phyloP scores from a whole-genome alignment of 1,140 invertebrate genomes.

The Hydropsyche tenuis region DNA sequence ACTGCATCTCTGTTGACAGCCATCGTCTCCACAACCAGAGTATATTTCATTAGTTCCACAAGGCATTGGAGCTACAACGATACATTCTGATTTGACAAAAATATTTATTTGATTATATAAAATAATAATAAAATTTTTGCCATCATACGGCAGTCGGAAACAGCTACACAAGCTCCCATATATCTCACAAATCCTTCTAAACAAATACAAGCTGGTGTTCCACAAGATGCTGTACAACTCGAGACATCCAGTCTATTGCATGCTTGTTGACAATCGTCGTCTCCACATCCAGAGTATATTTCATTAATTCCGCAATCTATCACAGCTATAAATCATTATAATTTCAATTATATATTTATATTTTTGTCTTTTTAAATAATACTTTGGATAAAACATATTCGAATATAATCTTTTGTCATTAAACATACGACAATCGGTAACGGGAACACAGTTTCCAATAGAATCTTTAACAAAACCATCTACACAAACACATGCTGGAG shows the following conservation, averaged over 20 bases:
- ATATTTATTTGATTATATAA: too few relatives aligned
- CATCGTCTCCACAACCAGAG: neutral
- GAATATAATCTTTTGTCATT: too few relatives aligned
- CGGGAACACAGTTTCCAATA: neutral
- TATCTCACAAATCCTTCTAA: neutral
- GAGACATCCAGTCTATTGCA: neutral
- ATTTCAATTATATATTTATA: too few relatives aligned
- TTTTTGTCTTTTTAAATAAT: too few relatives aligned
- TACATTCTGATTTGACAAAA: neutral
- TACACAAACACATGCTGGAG: neutral
- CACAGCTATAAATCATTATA: too few relatives aligned
- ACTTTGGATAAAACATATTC: too few relatives aligned
- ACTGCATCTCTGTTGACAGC: neutral
- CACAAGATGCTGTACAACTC: neutral
- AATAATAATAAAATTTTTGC: too few relatives aligned
- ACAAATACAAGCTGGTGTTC: slow-evolving; percentile 4
- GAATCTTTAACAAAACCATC: neutral
- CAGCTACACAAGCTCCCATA: neutral
- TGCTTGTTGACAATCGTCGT: neutral
- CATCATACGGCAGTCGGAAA: neutral
- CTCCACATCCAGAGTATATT: neutral
- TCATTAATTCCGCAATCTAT: neutral
- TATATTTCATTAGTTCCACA: neutral
- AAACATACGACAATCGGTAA: neutral
- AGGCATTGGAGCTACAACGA: neutral